Conservation (phyloP, 2,888 invertebrate genomes). For the Sinhomidia bicolor region DNA sequence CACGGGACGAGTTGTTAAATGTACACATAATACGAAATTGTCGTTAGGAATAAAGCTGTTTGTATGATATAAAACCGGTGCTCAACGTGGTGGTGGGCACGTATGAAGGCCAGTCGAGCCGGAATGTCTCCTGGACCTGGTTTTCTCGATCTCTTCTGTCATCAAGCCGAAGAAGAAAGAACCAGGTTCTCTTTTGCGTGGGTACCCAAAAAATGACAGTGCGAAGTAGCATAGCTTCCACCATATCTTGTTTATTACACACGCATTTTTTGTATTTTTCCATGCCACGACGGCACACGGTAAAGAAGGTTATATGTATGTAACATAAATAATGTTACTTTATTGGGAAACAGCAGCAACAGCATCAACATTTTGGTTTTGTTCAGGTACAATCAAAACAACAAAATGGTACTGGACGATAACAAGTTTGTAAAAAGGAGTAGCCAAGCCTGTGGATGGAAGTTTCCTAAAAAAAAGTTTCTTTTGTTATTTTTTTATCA, state of each 20-base stretch:
- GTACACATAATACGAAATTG: background rate
- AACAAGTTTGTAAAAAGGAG: no score
- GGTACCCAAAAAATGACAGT: slow-evolving; percentile 4
- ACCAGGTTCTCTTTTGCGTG: background rate
- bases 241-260: background rate
- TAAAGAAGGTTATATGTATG: no score
- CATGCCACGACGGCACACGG: no score
- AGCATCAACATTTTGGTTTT: no score
- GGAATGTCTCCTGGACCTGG: slow-evolving; percentile 49
- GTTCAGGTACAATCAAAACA: no score
- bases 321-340: no score
- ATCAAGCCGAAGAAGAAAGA: no score
- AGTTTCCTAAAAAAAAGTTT: no score
- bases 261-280: background rate
- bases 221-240: background rate
- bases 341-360: no score
- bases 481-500: no score
- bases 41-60: background rate
- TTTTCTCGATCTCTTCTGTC: slow-evolving; percentile 25
- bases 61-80: slow-evolving; percentile 13
- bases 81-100: slow-evolving; percentile 49
- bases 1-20: background rate
- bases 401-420: no score
- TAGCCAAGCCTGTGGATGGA: no score
- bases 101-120: slow-evolving; percentile 35